Conservation (phyloP, 2,113 vertebrate species). For the Cebidichthys violaceus region DNA sequence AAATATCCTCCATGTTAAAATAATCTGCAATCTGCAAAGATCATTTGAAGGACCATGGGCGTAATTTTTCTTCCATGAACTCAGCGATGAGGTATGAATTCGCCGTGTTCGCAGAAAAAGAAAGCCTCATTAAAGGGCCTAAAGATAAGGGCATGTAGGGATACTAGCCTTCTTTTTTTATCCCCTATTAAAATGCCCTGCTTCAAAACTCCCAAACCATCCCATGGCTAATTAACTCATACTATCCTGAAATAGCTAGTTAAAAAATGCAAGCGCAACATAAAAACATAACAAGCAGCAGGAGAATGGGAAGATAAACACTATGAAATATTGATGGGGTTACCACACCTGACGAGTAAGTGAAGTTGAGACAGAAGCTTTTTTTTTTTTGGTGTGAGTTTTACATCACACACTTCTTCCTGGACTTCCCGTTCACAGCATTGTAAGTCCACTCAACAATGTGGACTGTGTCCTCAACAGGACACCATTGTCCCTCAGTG, state of each 20-base stretch:
- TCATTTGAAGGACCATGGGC: slow-evolving; percentile 16
- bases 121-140: slow-evolving; percentile 64
- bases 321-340: slow-evolving; percentile 34
- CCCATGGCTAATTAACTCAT: slow-evolving; percentile 67
- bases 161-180: slow-evolving; percentile 60
- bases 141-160: slow-evolving; percentile 57
- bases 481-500: slow-evolving; percentile 72
- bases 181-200: slow-evolving; percentile 60
- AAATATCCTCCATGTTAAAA: background rate
- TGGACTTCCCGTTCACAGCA: slow-evolving; percentile 37
- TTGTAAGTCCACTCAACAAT: slow-evolving; percentile 72
- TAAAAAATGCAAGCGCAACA: slow-evolving; percentile 44
- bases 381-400: slow-evolving; percentile 29
- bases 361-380: slow-evolving; percentile 10
- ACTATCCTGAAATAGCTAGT: slow-evolving; percentile 50
- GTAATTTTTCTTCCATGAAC: slow-evolving; percentile 16
- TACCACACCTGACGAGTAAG: slow-evolving; percentile 18
- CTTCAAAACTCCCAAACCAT: slow-evolving; percentile 59
- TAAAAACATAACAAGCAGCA: slow-evolving; percentile 49
- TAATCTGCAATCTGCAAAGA: slow-evolving; percentile 26
- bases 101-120: slow-evolving; percentile 63
- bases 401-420: slow-evolving; percentile 59
- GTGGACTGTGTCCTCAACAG: slow-evolving; percentile 78
- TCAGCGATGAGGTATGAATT: slow-evolving; percentile 48
- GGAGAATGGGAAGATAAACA: slow-evolving; percentile 46